phyloP scores from a whole-genome alignment of 2,113 vertebrate species.

The Neofelis nebulosa region DNA sequence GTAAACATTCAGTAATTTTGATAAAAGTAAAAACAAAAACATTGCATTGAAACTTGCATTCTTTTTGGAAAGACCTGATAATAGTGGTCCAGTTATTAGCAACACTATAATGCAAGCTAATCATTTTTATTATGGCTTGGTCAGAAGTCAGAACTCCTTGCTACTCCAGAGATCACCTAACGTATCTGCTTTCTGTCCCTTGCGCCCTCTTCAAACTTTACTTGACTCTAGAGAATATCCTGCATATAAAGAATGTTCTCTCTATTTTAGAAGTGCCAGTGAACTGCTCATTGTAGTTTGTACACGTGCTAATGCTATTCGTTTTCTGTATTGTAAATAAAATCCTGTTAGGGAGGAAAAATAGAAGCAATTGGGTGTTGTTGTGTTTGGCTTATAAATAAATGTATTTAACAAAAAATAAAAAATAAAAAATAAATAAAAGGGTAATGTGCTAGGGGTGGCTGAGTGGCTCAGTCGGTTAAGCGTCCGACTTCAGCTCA shows the following conservation, averaged over 20 bases:
- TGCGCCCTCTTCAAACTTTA: fast-evolving
- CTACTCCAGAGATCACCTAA: background rate
- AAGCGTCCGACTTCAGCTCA: no score
- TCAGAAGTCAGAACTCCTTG: background rate
- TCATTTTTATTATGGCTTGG: background rate
- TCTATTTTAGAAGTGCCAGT: background rate
- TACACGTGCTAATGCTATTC: background rate
- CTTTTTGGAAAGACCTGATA: background rate
- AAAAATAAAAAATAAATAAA: no score
- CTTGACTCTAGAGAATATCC: background rate
- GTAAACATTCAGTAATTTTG: background rate
- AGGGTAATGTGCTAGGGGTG: no score
- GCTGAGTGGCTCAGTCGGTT: no score
- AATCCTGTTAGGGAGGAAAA: background rate
- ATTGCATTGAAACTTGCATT: background rate
- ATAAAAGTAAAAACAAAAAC: background rate
- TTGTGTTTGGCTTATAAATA: background rate
- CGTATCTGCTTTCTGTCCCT: fast-evolving
- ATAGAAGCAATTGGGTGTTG: background rate
- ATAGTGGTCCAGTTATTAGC: background rate
- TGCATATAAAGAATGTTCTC: background rate
- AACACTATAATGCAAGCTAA: background rate
- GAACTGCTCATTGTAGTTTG: background rate
- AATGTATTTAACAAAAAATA: background rate
- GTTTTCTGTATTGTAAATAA: background rate